A percentile compares a stretch with the other conserved stretches of the same genome.
Evolutionary conservation across 2,888 invertebrate species (phyloP).

Genomic region (Enoplolaimus lenunculus): DNA sequence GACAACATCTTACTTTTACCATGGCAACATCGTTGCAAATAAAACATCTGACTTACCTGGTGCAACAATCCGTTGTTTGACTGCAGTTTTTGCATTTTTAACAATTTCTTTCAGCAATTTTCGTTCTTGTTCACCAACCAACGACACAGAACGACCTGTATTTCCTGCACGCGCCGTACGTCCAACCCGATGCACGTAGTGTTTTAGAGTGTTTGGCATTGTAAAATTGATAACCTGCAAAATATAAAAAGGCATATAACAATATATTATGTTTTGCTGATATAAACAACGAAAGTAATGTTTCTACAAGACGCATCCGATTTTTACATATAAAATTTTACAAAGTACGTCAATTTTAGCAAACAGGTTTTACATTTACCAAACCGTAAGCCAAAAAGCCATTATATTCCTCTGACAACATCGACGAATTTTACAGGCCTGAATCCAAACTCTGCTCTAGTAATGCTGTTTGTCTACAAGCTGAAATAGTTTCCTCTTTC

Average conservation of each 20-base stretch:
- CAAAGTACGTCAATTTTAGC: no score
- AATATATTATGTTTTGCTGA: constrained; percentile 11
- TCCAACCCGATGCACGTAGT: constrained; percentile 90
- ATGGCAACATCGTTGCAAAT: no score
- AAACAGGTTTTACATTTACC: no score
- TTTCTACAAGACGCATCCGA: no score
- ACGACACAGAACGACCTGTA: constrained; percentile 67
- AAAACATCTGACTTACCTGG: constrained; percentile 49
- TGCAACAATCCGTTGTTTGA: constrained; percentile 72
- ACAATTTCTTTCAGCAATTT: constrained; percentile 78
- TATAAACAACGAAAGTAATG: no score
- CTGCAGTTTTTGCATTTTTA: constrained; percentile 64
- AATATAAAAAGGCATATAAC: constrained; percentile 18
- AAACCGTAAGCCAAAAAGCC: no score
- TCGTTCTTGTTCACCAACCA: constrained; percentile 84
- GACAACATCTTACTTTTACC: no score
- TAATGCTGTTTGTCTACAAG: no score
- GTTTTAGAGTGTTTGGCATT: constrained; percentile 80
- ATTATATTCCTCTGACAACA: no score
- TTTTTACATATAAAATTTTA: no score
- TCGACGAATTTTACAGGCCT: no score
- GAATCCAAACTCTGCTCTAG: no score
- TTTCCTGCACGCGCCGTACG: constrained; percentile 87
- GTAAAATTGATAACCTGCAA: constrained; percentile 70
- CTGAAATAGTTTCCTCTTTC: neutral